phyloP scores from a whole-genome alignment of 2,888 invertebrate species.

The Dione vanillae region DNA sequence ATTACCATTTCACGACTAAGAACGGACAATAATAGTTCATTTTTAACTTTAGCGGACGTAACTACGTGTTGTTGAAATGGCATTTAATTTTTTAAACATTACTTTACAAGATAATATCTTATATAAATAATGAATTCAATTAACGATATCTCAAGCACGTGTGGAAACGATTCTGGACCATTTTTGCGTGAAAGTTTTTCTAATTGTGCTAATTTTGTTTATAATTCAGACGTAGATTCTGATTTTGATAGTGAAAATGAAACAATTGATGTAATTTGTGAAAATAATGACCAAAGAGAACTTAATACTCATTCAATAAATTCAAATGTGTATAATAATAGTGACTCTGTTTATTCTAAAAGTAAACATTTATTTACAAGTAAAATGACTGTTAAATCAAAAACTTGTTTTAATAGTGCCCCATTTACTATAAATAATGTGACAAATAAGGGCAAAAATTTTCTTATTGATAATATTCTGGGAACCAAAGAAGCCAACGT shows the following conservation, averaged over 20 bases:
- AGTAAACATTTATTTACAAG: slow-evolving; percentile 58
- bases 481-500: slow-evolving; percentile 68
- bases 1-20: slow-evolving; percentile 63
- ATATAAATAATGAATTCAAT: slow-evolving; percentile 62
- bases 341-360: slow-evolving; percentile 61
- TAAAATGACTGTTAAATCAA: slow-evolving; percentile 56
- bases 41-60: slow-evolving; percentile 18
- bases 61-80: slow-evolving; percentile 22
- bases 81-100: slow-evolving; percentile 23
- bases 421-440: slow-evolving; percentile 55
- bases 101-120: slow-evolving; percentile 30
- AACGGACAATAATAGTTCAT: slow-evolving; percentile 46
- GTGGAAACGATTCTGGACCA: slow-evolving; percentile 62
- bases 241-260: slow-evolving; percentile 79
- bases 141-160: slow-evolving; percentile 77
- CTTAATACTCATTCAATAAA: slow-evolving; percentile 51
- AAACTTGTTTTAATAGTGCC: slow-evolving; percentile 47
- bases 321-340: slow-evolving; percentile 53
- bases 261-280: slow-evolving; percentile 78
- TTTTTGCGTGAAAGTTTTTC: slow-evolving; percentile 50
- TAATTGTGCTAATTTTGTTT: slow-evolving; percentile 50
- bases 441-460: slow-evolving; percentile 75
- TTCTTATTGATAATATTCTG: slow-evolving; percentile 83
- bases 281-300: slow-evolving; percentile 64
- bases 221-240: slow-evolving; percentile 67